These are phyloP conservation scores for Sebastes cheni DNA, from an alignment of 2,797 vertebrate genomes.

Conservation along the genomic window DNA sequence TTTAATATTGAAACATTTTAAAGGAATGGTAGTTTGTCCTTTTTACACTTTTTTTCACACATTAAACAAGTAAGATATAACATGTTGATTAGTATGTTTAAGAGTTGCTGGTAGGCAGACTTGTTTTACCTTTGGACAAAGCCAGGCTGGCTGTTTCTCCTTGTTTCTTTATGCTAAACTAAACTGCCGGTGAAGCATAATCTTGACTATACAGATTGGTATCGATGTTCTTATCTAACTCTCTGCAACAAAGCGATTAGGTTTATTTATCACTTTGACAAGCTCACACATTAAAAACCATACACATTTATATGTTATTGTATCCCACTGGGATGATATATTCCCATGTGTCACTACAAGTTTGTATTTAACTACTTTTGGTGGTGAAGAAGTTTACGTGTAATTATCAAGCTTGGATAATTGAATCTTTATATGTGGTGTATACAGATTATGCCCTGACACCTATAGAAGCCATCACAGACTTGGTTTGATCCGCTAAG, in stretches of 20 bases:
- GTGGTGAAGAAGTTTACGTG: conserved; percentile 4
- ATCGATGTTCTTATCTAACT: background rate
- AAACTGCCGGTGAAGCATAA: background rate
- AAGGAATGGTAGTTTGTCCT: background rate
- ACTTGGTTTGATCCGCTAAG: conserved; percentile 24
- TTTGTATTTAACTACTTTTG: background rate
- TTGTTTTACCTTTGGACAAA: background rate
- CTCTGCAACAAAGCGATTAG: background rate
- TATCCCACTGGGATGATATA: background rate
- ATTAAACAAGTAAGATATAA: background rate
- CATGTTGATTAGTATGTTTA: background rate
- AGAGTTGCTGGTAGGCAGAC: background rate
- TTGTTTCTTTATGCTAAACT: background rate
- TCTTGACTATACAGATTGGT: background rate
- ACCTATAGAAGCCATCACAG: conserved; percentile 17
- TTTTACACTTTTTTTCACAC: background rate
- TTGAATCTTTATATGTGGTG: conserved; percentile 5
- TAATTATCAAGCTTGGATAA: conserved; percentile 21
- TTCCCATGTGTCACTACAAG: background rate
- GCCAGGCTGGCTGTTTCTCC: background rate
- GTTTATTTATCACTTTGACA: background rate
- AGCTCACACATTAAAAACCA: background rate
- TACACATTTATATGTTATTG: background rate
- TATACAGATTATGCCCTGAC: conserved; percentile 21
- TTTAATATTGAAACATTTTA: background rate